Evolutionary conservation across 92 coral and sea anemone genomes (phyloP), one percentile per base, ranked within the genome.

Genomic region (Heliopora coerulea): DNA sequence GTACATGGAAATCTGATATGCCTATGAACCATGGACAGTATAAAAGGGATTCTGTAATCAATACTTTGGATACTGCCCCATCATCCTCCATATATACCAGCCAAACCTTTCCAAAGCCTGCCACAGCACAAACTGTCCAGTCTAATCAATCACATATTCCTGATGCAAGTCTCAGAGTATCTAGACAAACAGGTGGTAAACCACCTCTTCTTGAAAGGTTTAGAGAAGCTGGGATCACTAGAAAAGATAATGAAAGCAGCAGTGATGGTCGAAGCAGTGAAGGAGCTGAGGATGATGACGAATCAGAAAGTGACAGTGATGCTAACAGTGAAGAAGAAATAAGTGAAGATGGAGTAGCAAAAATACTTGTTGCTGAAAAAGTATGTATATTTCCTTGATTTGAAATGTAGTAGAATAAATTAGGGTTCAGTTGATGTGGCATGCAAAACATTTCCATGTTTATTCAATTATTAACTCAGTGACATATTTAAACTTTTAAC

Each of bases 201-300:
- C 96, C 98, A 49, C 96, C 88, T 18, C 83, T 88, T 23, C 80
- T 93, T 37, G 92, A 96, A 9, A 85, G 96, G 2, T 93, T 93
- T 76, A 80, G 88, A 11, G 86, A 80, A 32, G 84, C 88, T 26
- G 77, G 62, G 8, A 41, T 52, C 19, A 29, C 63, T 30, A 70
- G 63, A 12, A 86, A 80, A 54, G 86, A 81, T 31, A 83, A 86
- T 56, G 91, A 90, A 62, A 91, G 88, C 48, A 90, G 95, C 54
- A 93, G 98, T 73, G 98, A 90, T 72, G 96, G 90, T 52, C 96
- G 88, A 30, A 90, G 89, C 42, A 89, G 89, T 58, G 80, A 83
- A 39, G 89, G 95, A 59, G 83, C 83, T 57, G 89, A 81, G 21
- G 93, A 76, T 48, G 88, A 91, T 68, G 89, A 89, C 31, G 96